These are phyloP conservation scores for Grammomys surdaster DNA, from an alignment of 2,113 vertebrate genomes.

Conservation along the genomic window DNA sequence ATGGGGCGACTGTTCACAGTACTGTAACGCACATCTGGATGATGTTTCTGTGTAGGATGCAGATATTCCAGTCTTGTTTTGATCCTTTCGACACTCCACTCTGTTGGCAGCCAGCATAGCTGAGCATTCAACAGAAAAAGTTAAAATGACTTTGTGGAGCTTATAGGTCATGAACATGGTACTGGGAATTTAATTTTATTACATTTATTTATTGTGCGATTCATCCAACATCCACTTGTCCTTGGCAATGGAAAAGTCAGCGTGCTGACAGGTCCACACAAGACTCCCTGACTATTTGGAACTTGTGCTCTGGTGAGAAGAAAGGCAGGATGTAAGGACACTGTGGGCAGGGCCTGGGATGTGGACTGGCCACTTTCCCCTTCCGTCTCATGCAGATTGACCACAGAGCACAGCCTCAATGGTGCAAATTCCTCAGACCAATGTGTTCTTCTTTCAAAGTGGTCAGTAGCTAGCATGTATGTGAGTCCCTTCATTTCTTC, in stretches of 20 bases:
- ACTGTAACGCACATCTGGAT: neutral
- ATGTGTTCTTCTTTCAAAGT: neutral
- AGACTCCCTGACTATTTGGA: neutral
- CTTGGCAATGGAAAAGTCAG: neutral
- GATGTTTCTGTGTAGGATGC: neutral
- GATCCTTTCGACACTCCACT: neutral
- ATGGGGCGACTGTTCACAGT: neutral
- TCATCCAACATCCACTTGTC: neutral
- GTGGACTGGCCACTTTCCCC: neutral
- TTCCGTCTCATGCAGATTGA: neutral
- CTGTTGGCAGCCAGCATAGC: neutral
- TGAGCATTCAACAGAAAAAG: neutral
- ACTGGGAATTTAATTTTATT: neutral
- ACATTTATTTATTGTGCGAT: neutral
- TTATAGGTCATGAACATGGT: neutral
- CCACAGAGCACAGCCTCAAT: neutral
- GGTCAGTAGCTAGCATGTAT: neutral
- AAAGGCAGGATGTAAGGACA: neutral
- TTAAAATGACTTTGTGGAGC: neutral
- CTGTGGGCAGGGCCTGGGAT: no score
- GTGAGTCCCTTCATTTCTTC: neutral
- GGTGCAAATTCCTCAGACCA: neutral
- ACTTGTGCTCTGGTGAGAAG: neutral
- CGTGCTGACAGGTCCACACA: neutral
- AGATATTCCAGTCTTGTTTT: no score